Evolutionary conservation across 2,888 invertebrate species (phyloP).

Genomic region (Agrochola litura): DNA sequence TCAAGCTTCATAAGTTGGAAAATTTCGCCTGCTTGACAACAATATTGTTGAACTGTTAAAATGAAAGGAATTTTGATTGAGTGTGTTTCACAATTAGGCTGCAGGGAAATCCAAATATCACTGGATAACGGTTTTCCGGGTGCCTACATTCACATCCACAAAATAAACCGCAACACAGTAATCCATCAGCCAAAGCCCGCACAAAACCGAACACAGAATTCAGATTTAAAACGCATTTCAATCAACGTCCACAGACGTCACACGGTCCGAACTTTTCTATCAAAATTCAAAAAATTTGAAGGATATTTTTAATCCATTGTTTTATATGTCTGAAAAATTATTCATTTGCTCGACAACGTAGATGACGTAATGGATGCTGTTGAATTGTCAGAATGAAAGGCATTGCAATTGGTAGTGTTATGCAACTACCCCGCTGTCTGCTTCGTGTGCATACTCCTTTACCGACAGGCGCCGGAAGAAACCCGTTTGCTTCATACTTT

Average conservation of each 20-base stretch:
- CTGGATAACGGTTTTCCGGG: not conserved
- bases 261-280: not conserved
- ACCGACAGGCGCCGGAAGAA: constrained; percentile 63
- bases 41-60: not conserved
- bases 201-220: constrained; percentile 29
- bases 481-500: constrained; percentile 69
- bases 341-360: not conserved
- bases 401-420: not conserved
- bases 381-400: too few species aligned
- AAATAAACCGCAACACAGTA: not conserved
- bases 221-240: constrained; percentile 23
- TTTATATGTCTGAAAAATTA: not conserved
- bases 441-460: constrained; percentile 53
- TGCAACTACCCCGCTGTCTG: not conserved
- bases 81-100: not conserved
- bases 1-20: not conserved
- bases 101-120: not conserved
- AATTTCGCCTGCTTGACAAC: not conserved
- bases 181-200: constrained; percentile 11
- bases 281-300: not conserved
- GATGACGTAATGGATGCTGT: not conserved
- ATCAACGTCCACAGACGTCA: constrained; percentile 21
- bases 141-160: not conserved
- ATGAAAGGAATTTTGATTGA: not conserved
- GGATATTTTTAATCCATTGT: not conserved